Percentiles rank a stretch among this genome's conserved stretches.
Conservation (phyloP, 2,888 invertebrate genomes). For the Idaea aversata region DNA sequence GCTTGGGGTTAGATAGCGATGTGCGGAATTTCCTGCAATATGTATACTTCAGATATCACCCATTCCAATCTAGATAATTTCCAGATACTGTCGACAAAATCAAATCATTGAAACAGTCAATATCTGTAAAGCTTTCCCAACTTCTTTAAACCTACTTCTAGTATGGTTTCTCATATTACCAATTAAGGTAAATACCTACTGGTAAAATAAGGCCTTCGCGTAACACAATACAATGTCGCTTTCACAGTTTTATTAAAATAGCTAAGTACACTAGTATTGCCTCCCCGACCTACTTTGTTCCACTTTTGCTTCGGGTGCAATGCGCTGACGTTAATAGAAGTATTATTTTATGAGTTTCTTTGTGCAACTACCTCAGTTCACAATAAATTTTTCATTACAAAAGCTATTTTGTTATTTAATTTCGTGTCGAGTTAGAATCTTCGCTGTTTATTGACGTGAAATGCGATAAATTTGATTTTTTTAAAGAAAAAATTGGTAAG, state of each 20-base stretch:
- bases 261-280: constrained; percentile 2
- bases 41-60: no score
- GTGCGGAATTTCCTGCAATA: no score
- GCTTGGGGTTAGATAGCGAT: no score
- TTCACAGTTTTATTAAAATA: constrained; percentile 3
- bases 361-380: constrained; percentile 11
- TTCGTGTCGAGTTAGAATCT: no score
- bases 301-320: constrained; percentile 26
- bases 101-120: no score
- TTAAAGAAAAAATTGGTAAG: background rate
- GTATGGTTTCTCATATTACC: background rate
- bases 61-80: no score
- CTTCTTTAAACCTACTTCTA: background rate
- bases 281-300: background rate
- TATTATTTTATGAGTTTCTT: constrained; percentile 24
- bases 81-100: no score
- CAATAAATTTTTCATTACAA: constrained; percentile 13
- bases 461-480: no score
- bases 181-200: no score
- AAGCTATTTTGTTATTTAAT: constrained; percentile 5
- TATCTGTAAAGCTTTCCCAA: background rate
- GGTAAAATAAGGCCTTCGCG: background rate
- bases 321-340: constrained; percentile 37
- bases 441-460: no score
- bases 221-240: background rate